Conservation (phyloP, 2,113 vertebrate species). For the Eulemur macaco region DNA sequence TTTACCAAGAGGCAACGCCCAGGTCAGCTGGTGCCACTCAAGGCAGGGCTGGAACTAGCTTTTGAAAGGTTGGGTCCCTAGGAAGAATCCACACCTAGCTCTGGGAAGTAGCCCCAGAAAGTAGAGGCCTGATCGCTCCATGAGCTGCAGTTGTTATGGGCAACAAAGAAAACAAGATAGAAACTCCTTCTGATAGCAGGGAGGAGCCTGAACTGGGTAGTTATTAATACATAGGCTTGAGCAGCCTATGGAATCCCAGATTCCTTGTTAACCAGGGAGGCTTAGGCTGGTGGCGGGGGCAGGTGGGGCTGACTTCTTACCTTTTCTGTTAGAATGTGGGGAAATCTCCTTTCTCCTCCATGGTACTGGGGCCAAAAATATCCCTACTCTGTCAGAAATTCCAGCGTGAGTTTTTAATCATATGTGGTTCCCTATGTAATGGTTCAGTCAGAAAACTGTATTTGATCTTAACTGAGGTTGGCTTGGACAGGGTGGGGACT, state of each 20-base stretch:
- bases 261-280: background rate
- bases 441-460: background rate
- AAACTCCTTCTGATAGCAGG: background rate
- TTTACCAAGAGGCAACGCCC: conserved; percentile 43
- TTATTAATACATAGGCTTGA: background rate
- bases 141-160: conserved; percentile 18
- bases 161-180: background rate
- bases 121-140: background rate
- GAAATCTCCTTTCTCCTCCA: background rate
- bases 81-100: background rate
- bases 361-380: background rate
- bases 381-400: background rate
- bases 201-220: background rate
- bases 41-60: background rate
- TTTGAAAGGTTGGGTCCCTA: background rate
- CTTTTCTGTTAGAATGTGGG: background rate
- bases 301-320: background rate
- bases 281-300: background rate
- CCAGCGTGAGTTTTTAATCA: background rate
- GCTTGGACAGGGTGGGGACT: background rate
- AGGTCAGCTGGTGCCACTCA: conserved; percentile 46
- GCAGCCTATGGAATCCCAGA: background rate
- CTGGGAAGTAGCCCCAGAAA: conserved; percentile 51
- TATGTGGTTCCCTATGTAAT: background rate
- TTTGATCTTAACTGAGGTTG: background rate